phyloP scores from a whole-genome alignment of 2,113 vertebrate species.

The Eretmochelys imbricata region DNA sequence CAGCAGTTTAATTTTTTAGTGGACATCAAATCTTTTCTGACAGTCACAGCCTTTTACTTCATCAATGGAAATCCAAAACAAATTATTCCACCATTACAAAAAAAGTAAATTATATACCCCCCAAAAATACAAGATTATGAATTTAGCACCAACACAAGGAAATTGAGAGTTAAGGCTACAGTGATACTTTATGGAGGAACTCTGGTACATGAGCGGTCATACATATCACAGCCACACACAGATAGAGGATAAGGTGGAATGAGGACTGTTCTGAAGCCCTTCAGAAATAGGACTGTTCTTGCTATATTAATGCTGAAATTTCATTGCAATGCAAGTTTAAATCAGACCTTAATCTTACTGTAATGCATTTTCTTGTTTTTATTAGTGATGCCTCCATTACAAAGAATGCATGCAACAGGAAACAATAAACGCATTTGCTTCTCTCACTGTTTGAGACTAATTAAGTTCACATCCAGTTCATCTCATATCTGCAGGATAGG shows the following conservation, averaged over 20 bases:
- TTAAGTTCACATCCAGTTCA: constrained; percentile 41
- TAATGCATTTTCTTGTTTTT: background rate
- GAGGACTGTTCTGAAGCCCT: background rate
- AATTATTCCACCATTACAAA: background rate
- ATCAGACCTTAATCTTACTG: background rate
- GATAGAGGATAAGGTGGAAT: background rate
- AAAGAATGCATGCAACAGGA: constrained; percentile 22
- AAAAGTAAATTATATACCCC: background rate
- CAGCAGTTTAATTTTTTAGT: background rate
- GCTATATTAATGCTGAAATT: background rate
- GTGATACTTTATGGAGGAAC: background rate
- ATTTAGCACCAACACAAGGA: background rate
- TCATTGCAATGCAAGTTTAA: background rate
- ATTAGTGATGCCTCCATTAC: constrained; percentile 13
- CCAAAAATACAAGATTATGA: background rate
- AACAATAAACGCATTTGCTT: constrained; percentile 41
- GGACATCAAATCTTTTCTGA: background rate
- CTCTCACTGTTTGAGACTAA: constrained; percentile 44
- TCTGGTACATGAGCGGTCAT: background rate
- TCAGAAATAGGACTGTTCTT: background rate
- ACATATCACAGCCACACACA: background rate
- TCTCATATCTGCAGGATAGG: background rate
- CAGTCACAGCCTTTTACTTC: background rate
- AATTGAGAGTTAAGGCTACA: background rate
- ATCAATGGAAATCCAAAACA: constrained; percentile 10